Base-by-base conservation (phyloP, 1,140 invertebrate genomes). In the Octopus sinensis region DNA sequence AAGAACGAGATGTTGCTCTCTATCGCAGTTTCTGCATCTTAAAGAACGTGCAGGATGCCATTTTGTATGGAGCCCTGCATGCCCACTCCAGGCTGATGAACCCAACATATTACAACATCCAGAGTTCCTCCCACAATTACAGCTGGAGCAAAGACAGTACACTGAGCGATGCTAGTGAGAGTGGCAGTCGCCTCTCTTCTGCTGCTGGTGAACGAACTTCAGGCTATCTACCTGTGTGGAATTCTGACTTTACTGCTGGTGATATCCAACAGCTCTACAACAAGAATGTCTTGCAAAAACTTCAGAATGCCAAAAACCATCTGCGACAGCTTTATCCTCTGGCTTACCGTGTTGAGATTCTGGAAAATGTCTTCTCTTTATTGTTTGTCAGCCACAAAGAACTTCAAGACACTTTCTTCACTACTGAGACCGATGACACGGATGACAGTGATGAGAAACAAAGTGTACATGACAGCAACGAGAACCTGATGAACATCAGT, bases 311-410 rank as follows among this genome's bases (percentile, higher is more conserved):
- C 6, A 86, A 86, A 83, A 79, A 84, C 13, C 86, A 86, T 75
- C 80, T 92, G 4, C 81, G 84, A 23, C 84, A 87, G 79, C 83
- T 92, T 23, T 88, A 88, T 73, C 90, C 91, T 6, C 80, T 91
- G 76, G 84, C 87, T 23, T 91, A 88, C 80, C 83, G 91, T 12
- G 83, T 92, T 4, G 91, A 92, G 85, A 87, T 91, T 12, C 78
- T 92, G 80, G 91, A 92, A 85, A 89, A 92, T 87, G 86, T 92
- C 6, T 92, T 91, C 84, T 88, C 90, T 51, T 81, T 92, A 56
- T 83, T 92, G 52, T 92, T 92, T 87, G 81, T 90, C 7, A 90
- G 85, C 56, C 84, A 88, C 80, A 87, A 87, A 80, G 88, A 90
- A 81, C 82, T 91, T 77, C 84, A 86, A 77, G 87, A 90, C 71